Conservation (phyloP, 2,113 vertebrate species). For the Mobula birostris region DNA sequence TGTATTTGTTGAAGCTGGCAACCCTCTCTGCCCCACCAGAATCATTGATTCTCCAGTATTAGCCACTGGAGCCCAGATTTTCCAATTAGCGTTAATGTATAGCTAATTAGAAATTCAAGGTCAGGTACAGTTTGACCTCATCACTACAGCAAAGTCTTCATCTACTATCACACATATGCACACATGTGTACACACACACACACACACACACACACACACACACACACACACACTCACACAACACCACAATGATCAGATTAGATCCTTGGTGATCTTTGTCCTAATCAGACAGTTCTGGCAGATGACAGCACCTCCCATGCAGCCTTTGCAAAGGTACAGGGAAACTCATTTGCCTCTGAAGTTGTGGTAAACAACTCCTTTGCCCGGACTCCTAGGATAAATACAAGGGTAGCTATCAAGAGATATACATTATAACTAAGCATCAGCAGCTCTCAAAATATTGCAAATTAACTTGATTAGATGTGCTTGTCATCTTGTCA, state of each 20-base stretch:
- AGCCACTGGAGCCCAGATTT: background rate
- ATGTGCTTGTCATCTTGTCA: background rate
- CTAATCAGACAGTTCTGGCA: background rate
- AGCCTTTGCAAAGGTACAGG: background rate
- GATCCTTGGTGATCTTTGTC: background rate
- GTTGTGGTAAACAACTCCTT: too few relatives aligned
- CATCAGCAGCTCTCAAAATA: background rate
- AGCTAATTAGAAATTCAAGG: background rate
- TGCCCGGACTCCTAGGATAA: background rate
- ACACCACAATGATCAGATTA: background rate
- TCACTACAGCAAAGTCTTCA: background rate
- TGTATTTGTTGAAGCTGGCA: background rate
- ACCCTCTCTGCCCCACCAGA: background rate
- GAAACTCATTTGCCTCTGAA: background rate
- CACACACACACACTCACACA: background rate
- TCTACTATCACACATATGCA: background rate
- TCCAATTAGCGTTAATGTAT: background rate
- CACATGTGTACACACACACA: too few relatives aligned
- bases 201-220: background rate
- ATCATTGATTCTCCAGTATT: background rate
- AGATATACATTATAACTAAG: background rate
- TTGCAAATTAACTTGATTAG: constrained; percentile 7
- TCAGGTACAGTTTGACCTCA: background rate
- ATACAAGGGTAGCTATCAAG: background rate
- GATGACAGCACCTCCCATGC: background rate